Evolutionary conservation across 2,888 invertebrate species (phyloP), one percentile per base, ranked within the genome.

Genomic region (Dastarcus helophoroides): DNA sequence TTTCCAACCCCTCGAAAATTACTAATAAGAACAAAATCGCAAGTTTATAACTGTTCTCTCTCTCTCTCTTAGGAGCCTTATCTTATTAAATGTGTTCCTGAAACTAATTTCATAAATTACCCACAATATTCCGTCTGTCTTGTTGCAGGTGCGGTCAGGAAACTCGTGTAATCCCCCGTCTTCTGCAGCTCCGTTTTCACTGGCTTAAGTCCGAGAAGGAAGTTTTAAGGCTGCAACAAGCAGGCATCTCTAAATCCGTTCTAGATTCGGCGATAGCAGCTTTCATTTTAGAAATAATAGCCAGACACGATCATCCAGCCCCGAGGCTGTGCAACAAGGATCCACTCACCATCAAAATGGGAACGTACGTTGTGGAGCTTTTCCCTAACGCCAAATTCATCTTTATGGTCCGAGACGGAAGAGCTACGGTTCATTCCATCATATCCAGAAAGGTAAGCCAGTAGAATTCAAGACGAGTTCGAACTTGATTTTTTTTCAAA

Each of bases 331-430:
- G 98, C 70, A 98, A 98, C 71, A 98, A 98, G 66, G 98, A 98
- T 67, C 98, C 98, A 29, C 79, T 98, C 45, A 94, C 94, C 34
- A 73, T 98, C 46, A 95, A 95, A 67, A 93, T 93, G 73, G 93
- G 93, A 54, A 79, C 83, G 31, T 97, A 90, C 63, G 80, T 99
- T 49, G 76, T 86, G 40, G 84, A 89, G 57, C 70, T 98, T 37
- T 99, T 98, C 66, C 97, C 98, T 25, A 91, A 93, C 58, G 84
- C 94, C 35, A 95, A 95, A 66, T 98, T 94, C 65, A 72, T 98
- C 48, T 88, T 97, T 63, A 94, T 97, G 93, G 81, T 97, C 48
- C 79, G 98, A 40, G 98, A 98, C 62, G 97, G 97, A 14, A 76
- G 98, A 40, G 98, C 97, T 38, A 94, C 95, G 13, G 95, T 95